These are phyloP conservation scores for Allobates femoralis DNA, from an alignment of 2,797 vertebrate genomes.

Conservation along the genomic window DNA sequence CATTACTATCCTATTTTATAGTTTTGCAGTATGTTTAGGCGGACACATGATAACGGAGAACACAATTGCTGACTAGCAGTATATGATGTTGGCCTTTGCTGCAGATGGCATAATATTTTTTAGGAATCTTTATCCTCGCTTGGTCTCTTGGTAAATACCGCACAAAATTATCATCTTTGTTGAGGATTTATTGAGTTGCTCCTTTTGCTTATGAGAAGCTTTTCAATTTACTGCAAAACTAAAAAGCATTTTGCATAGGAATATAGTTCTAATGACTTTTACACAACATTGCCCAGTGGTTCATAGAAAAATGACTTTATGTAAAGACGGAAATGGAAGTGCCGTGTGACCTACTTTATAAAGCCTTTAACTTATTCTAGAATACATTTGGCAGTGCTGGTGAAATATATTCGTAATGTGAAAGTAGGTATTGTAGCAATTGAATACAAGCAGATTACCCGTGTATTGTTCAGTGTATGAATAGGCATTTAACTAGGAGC, in stretches of 20 bases:
- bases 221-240: constrained; percentile 39
- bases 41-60: too few relatives aligned
- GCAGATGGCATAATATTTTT: neutral
- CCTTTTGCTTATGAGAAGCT: constrained; percentile 25
- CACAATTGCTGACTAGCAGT: neutral
- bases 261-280: constrained; percentile 55
- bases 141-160: neutral
- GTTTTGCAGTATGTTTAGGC: too few relatives aligned
- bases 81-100: neutral
- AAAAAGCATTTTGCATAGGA: constrained; percentile 48
- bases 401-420: constrained; percentile 37
- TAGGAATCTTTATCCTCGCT: neutral
- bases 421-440: constrained; percentile 32
- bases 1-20: too few relatives aligned
- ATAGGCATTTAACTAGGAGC: constrained; percentile 3
- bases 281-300: constrained; percentile 41
- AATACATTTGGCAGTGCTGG: constrained; percentile 31
- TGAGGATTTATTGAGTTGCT: constrained; percentile 18
- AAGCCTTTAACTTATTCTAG: constrained; percentile 49
- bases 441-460: constrained; percentile 18
- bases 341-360: constrained; percentile 55
- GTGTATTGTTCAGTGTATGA: constrained; percentile 9
- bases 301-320: constrained; percentile 47
- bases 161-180: constrained; percentile 11
- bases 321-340: constrained; percentile 44